phyloP scores from a whole-genome alignment of 1,140 invertebrate species.

The Pogonus chalceus region DNA sequence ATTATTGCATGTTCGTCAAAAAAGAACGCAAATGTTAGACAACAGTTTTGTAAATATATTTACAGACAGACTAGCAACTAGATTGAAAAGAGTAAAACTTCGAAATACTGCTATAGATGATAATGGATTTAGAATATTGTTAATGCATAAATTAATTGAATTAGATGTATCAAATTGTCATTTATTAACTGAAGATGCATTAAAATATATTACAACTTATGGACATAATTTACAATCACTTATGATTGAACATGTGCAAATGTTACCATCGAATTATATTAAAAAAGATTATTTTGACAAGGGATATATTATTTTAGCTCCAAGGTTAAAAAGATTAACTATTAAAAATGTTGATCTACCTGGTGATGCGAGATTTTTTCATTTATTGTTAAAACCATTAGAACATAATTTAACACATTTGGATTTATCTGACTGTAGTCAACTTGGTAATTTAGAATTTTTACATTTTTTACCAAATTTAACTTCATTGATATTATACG shows the following conservation, averaged over 20 bases:
- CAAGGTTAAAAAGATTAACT: slow-evolving; percentile 51
- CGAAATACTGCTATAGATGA: slow-evolving; percentile 60
- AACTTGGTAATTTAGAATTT: slow-evolving; percentile 45
- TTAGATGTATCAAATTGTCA: slow-evolving; percentile 64
- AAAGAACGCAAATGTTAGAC: slow-evolving; percentile 46
- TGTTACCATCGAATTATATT: slow-evolving; percentile 33
- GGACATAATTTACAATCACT: slow-evolving; percentile 35
- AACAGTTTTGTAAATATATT: slow-evolving; percentile 64
- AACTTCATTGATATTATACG: slow-evolving; percentile 62
- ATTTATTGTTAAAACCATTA: slow-evolving; percentile 47
- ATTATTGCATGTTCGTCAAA: slow-evolving; percentile 48
- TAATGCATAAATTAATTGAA: slow-evolving; percentile 59
- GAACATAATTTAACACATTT: slow-evolving; percentile 59
- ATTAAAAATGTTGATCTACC: slow-evolving; percentile 43
- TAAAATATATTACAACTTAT: slow-evolving; percentile 34
- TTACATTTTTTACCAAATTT: slow-evolving; percentile 52
- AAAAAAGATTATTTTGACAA: slow-evolving; percentile 37
- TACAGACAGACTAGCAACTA: slow-evolving; percentile 50
- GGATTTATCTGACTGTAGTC: slow-evolving; percentile 65
- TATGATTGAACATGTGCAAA: slow-evolving; percentile 36
- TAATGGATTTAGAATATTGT: slow-evolving; percentile 52
- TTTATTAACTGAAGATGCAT: slow-evolving; percentile 42
- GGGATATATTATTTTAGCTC: slow-evolving; percentile 49
- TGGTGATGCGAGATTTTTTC: slow-evolving; percentile 37
- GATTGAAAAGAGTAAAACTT: slow-evolving; percentile 58